Evolutionary conservation across 2,113 vertebrate genomes (phyloP), one percentile per base, ranked within the genome.

Genomic region (Calcarius ornatus): DNA sequence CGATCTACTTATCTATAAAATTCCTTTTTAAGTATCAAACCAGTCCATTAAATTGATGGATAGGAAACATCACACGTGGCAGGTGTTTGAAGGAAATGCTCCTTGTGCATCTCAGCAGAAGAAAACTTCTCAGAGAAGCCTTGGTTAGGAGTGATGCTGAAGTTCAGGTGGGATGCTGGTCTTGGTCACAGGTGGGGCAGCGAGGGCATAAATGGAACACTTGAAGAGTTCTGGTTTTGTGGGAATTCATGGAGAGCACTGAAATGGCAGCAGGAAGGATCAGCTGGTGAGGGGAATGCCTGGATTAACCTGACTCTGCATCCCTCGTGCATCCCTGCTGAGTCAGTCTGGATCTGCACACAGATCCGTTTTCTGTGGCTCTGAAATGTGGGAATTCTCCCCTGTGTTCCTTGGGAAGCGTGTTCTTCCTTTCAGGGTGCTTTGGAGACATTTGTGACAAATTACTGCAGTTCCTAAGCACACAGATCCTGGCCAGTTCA

Each of bases 371-470:
- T 47, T 23, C 6, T 9, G 6, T n/a, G 31, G 4, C 9, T 85
- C 42, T 31, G 25, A 12, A 59, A 15, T 7, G 12, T 35, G 40
- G 9, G 5, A 35, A 1, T 38, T 68, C 40, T 37, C 15, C 25
- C 30, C 23, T 0, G 0, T 23, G 8, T 15, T 33, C 33, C 20
- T 42, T 73, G 35, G 64, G n/a, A 61, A 14, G 28, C 1, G 3
- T 28, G 15, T 15, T 2, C 27, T 18, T 57, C 21, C 27, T 83
- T 31, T 17, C 7, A 15, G 3, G 61, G 13, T 3, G 25, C 73
- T 68, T 19, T 84, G 30, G n/a, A 65, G 54, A 4, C 30, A 1
- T 59, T 81, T 73, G 37, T 91, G 65, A 53, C 42, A 51, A 75
- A 35, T 78, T 7, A 1, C 12, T 45, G 4, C 5, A 4, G 38